Conservation (phyloP, 2,113 vertebrate genomes). For the Chloropsis hardwickii region DNA sequence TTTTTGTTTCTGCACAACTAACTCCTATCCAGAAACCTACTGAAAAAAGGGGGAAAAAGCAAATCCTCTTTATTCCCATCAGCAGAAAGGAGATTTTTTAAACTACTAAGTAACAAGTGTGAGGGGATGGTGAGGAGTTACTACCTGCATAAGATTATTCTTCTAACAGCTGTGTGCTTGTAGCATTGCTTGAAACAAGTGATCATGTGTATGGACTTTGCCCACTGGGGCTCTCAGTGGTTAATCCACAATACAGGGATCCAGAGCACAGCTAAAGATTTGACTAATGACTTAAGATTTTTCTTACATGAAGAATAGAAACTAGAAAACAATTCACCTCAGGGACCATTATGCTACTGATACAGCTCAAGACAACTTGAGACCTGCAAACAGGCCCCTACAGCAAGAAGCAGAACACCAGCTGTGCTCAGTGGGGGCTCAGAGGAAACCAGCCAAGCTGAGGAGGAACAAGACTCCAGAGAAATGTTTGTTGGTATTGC, state of each 20-base stretch:
- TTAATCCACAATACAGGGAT: neutral
- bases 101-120: neutral
- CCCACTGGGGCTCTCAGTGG: neutral
- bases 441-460: neutral
- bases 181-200: neutral
- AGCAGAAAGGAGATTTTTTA: neutral
- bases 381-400: neutral
- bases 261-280: neutral
- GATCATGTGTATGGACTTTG: neutral
- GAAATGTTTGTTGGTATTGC: neutral
- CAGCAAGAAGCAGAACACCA: neutral
- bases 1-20: neutral
- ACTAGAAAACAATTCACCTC: neutral
- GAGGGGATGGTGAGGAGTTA: neutral
- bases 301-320: neutral
- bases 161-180: neutral
- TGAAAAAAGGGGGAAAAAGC: neutral
- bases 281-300: neutral
- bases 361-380: neutral
- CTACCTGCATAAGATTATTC: neutral
- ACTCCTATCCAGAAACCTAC: neutral
- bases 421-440: rapidly evolving
- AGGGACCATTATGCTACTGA: neutral
- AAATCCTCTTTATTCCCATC: neutral
- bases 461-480: neutral